phyloP scores from a whole-genome alignment of 2,888 invertebrate genomes.

The Cyaniris semiargus region DNA sequence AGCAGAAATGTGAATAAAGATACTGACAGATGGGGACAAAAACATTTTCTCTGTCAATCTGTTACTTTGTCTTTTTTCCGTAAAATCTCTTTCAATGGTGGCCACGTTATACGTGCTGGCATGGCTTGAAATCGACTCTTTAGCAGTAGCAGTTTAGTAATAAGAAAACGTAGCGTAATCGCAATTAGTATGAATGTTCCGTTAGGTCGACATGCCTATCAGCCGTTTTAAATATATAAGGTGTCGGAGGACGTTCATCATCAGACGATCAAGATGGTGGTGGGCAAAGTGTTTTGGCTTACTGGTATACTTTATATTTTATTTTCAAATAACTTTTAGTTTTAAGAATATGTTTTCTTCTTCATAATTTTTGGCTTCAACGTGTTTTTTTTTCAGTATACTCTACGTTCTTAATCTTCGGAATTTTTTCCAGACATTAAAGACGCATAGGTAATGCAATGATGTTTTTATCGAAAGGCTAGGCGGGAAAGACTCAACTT shows the following conservation, averaged over 20 bases:
- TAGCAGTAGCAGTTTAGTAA: background rate
- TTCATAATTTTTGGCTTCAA: background rate
- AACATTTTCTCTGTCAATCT: background rate
- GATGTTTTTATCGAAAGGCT: no score
- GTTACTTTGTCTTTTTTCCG: no score
- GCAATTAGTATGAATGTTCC: background rate
- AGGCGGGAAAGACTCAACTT: no score
- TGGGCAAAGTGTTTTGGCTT: constrained; percentile 64
- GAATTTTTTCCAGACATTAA: no score
- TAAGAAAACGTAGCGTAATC: background rate
- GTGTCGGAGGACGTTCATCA: constrained; percentile 29
- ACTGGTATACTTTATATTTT: constrained; percentile 49
- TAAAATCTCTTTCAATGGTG: no score
- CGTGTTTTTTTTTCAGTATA: no score
- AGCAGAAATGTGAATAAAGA: background rate
- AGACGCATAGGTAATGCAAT: no score
- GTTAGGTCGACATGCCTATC: background rate
- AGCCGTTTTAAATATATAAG: constrained; percentile 47
- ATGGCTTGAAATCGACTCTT: background rate
- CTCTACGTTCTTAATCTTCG: no score
- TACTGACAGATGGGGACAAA: background rate
- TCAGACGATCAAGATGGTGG: constrained; percentile 64
- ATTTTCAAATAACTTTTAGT: background rate
- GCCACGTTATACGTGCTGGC: no score
- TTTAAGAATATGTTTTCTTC: background rate